Evolutionary conservation across 2,797 vertebrate genomes (phyloP).

Genomic region (Microctenopoma steveboyesi): DNA sequence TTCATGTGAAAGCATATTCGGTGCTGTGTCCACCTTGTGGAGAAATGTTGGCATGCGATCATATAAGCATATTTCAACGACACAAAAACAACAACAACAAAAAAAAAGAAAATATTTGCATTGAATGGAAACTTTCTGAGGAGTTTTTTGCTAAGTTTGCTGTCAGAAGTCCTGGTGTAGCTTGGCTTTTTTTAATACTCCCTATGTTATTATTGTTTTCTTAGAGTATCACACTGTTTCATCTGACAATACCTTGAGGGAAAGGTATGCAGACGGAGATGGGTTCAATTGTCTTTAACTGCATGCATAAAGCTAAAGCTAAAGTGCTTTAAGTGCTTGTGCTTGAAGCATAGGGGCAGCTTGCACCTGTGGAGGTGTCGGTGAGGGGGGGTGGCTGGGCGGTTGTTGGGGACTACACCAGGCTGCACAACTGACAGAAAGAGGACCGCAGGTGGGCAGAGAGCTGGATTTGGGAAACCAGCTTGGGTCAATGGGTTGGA

Average conservation of each 20-base stretch:
- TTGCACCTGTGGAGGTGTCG: slow-evolving; percentile 70
- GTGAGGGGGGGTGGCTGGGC: slow-evolving; percentile 18
- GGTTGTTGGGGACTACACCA: slow-evolving; percentile 54
- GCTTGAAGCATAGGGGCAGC: slow-evolving; percentile 78
- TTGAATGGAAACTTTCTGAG: slow-evolving; percentile 67
- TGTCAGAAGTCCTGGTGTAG: slow-evolving; percentile 75
- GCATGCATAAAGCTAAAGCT: slow-evolving; percentile 67
- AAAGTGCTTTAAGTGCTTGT: slow-evolving; percentile 89
- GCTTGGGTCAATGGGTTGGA: slow-evolving; percentile 16
- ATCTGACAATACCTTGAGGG: slow-evolving; percentile 59
- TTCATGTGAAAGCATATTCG: slow-evolving; percentile 78
- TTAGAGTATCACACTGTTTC: slow-evolving; percentile 65
- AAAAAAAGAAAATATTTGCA: slow-evolving; percentile 69
- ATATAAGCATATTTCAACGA: slow-evolving; percentile 70
- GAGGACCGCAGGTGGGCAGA: slow-evolving; percentile 43
- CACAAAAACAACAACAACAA: slow-evolving; percentile 69
- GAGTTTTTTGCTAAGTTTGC: slow-evolving; percentile 51
- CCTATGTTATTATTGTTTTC: slow-evolving; percentile 61
- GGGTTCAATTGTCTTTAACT: slow-evolving; percentile 79
- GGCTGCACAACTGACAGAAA: slow-evolving; percentile 67
- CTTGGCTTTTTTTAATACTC: slow-evolving; percentile 44
- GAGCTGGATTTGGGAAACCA: slow-evolving; percentile 35
- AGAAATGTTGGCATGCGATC: slow-evolving; percentile 76
- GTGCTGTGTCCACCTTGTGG: slow-evolving; percentile 77
- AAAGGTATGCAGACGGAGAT: slow-evolving; percentile 67